Base-by-base conservation (phyloP, 1,140 invertebrate species). In the Telenomus remus region DNA sequence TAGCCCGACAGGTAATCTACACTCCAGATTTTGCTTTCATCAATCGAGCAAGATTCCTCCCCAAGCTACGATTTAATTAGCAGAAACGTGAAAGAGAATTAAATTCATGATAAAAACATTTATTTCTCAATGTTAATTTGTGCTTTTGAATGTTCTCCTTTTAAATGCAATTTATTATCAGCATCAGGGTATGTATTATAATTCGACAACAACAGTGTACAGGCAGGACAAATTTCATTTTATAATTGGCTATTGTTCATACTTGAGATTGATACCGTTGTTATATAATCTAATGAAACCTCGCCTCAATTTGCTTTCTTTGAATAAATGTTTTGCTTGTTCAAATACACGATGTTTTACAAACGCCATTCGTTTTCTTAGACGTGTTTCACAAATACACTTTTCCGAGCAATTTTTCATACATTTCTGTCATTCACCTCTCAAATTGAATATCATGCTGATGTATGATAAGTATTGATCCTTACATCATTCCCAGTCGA, bases 381-480 rank as follows among this genome's bases (percentile, higher is more conserved):
- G 44, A 49, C 61, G 42, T 65, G 61, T 65, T 65, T 34, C 11
- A 15, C 34, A 57, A 66, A 66, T 44, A 27, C n/a, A 48, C 37
- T 33, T 35, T 19, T 49, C 11, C 14, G 33, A 43, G 10, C 47
- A 53, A 68, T 68, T 59, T 68, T 68, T 59, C 64, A 60, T 60
- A 48, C 50, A 60, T 54, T 69, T 69, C 65, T 60, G 65, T 60
- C 65, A 69, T 60, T 69, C 65, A 60, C 50, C 60, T 60, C 50
- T 53, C 55, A 49, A 68, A 59, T 68, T 53, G 55, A 60, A 68
- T 59, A 59, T 59, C 55, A 50, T 68, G 59, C 59, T 60, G 47
- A 59, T 68, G 65, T 59, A 68, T 59, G 55, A 16, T 46, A 49
- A 33, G 39, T 53, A 12, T 53, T 27, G 19, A 27, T n/a, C 10